Evolutionary conservation across 2,888 invertebrate genomes (phyloP), one percentile per base, ranked within the genome.

Genomic region (Philopedon plagiatum): DNA sequence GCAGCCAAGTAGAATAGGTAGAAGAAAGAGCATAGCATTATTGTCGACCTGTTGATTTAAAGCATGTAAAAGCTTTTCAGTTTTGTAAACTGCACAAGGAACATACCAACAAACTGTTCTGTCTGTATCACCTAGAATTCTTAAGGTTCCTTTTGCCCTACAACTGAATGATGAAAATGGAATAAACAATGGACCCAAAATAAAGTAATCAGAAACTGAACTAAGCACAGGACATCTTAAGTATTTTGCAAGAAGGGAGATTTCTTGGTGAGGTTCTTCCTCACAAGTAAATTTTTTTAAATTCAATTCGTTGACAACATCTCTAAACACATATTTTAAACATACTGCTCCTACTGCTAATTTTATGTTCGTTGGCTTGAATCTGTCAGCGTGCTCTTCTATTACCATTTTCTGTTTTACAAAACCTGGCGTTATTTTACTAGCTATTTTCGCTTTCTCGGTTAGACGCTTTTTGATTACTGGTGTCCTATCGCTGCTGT

Each of bases 141-240:
- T 57, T 34, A 7, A 5, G 18, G 7, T 13, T 5, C 21, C 18
- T n/a, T 46, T 23, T 21, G 46, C 5, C n/a, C n/a, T n/a, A n/a
- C 8, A 57, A 3, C 91, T 88, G 9, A 94, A 81, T 18, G 91
- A 91, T 32, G 90, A 87, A 75, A 94, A 90, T 0, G 95, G 94
- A 76, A 98, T 92, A 78, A 95, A 96, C 1, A 88, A 85, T 0
- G 94, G 91, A 85, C 94, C 93, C 84, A 93, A 95, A 75, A 98
- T 92, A 81, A 92, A 97, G 86, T 97, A 98, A 86, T 98, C 98
- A 0, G 97, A 97, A 85, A 98, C 98, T 78, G 93, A 94, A 80
- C 96, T 97, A 3, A 98, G 83, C 1, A 98, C 92, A 0, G 97
- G 97, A 79, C 96, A 96, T 44, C 92, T 87, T 2, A 96, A 86